phyloP scores from a whole-genome alignment of 2,888 invertebrate genomes.

The Panzeria rudis region DNA sequence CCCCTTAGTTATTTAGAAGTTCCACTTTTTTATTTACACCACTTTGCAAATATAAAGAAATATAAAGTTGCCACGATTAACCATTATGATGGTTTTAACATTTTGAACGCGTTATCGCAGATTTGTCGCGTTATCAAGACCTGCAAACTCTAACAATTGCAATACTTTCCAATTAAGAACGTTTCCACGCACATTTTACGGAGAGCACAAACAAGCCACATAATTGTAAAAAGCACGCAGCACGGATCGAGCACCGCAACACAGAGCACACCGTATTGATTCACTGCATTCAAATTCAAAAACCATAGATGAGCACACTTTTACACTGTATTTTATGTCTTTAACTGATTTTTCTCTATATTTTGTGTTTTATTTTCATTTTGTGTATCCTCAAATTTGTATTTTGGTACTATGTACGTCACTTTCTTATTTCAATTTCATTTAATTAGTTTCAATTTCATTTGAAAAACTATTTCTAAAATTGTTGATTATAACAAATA shows the following conservation, averaged over 20 bases:
- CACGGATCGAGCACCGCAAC: slow-evolving; percentile 70
- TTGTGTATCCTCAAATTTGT: slow-evolving; percentile 26
- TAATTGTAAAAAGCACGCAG: slow-evolving; percentile 61
- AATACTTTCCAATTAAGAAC: slow-evolving; percentile 50
- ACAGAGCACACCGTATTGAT: slow-evolving; percentile 69
- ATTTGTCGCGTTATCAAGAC: neutral
- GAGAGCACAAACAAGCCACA: slow-evolving; percentile 63
- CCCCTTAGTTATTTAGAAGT: too few species aligned
- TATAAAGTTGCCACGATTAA: neutral
- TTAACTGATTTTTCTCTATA: slow-evolving; percentile 37
- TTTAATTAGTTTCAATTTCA: slow-evolving; percentile 39
- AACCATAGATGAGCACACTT: slow-evolving; percentile 70
- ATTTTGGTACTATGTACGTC: slow-evolving; percentile 33
- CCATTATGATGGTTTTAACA: neutral
- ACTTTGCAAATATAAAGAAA: neutral
- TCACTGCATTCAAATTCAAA: slow-evolving; percentile 67
- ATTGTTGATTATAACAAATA: neutral
- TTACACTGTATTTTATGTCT: slow-evolving; percentile 64
- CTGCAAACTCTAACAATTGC: neutral
- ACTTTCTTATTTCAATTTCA: slow-evolving; percentile 27
- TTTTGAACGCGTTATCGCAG: neutral
- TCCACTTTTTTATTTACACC: too few species aligned
- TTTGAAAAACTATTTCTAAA: slow-evolving; percentile 6
- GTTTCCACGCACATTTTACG: slow-evolving; percentile 26
- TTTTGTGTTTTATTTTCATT: slow-evolving; percentile 44